Conservation (phyloP, 2,888 invertebrate genomes). For the Eupsilia transversa region DNA sequence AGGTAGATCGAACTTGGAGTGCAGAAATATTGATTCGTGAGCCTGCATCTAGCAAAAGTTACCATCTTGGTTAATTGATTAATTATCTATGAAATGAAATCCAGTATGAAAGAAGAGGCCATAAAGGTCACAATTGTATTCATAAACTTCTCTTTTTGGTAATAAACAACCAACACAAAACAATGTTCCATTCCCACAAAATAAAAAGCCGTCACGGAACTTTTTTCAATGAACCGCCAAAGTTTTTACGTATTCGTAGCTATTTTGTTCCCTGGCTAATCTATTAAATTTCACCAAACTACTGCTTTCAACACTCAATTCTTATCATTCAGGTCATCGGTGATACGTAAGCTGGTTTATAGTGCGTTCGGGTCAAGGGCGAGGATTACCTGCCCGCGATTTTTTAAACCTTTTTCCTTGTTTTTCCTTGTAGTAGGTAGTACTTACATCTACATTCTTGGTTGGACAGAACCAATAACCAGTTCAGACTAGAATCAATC, state of each 20-base stretch:
- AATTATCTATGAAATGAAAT: neutral
- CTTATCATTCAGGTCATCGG: constrained; percentile 67
- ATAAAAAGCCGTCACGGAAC: constrained; percentile 35
- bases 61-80: neutral
- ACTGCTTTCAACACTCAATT: constrained; percentile 62
- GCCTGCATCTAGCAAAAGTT: neutral
- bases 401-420: constrained; percentile 11
- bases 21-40: neutral
- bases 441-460: neutral
- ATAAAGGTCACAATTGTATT: neutral
- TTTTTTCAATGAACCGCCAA: constrained; percentile 54
- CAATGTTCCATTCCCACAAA: constrained; percentile 19
- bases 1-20: neutral
- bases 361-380: constrained; percentile 50
- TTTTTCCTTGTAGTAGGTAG: constrained; percentile 1
- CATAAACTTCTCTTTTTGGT: neutral
- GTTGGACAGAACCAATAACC: neutral
- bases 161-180: constrained; percentile 34
- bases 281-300: constrained; percentile 57
- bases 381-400: constrained; percentile 17
- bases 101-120: neutral
- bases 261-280: constrained; percentile 49
- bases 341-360: constrained; percentile 58
- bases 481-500: neutral
- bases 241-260: constrained; percentile 43